Evolutionary conservation across 2,113 vertebrate species (phyloP).

Genomic region (Scalopus aquaticus): DNA sequence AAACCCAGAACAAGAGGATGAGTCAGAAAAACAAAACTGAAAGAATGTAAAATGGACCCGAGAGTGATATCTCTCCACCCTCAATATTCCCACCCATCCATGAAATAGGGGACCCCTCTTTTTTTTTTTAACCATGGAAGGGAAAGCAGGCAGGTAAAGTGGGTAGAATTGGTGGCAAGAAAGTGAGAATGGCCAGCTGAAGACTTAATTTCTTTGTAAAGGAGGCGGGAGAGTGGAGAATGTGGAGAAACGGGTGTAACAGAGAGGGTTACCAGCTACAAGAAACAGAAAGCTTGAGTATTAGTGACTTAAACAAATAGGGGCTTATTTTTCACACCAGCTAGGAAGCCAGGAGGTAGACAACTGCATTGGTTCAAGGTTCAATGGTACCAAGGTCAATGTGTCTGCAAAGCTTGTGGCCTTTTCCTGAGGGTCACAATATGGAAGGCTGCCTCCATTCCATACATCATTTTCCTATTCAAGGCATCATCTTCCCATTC

Average conservation of each 20-base stretch:
- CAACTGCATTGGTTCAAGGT: neutral
- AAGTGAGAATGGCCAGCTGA: neutral
- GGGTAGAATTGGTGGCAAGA: neutral
- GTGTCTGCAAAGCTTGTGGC: neutral
- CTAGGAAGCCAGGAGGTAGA: neutral
- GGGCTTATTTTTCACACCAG: neutral
- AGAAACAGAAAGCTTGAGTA: neutral
- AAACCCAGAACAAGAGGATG: neutral
- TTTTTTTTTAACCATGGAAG: neutral
- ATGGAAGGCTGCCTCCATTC: neutral
- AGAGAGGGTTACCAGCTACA: neutral
- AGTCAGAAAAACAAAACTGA: slow-evolving; percentile 1
- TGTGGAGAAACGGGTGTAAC: neutral
- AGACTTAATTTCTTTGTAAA: neutral
- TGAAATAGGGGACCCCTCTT: neutral
- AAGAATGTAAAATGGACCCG: neutral
- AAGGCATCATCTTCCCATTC: neutral
- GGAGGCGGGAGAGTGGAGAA: neutral
- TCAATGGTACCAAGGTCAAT: neutral
- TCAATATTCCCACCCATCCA: neutral
- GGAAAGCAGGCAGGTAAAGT: neutral
- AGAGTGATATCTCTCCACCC: neutral
- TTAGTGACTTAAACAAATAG: neutral
- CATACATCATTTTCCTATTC: neutral
- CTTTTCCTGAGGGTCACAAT: neutral